phyloP scores from a whole-genome alignment of 35 echinoderm and acorn worm genomes.

The Nesometra sesokonis region DNA sequence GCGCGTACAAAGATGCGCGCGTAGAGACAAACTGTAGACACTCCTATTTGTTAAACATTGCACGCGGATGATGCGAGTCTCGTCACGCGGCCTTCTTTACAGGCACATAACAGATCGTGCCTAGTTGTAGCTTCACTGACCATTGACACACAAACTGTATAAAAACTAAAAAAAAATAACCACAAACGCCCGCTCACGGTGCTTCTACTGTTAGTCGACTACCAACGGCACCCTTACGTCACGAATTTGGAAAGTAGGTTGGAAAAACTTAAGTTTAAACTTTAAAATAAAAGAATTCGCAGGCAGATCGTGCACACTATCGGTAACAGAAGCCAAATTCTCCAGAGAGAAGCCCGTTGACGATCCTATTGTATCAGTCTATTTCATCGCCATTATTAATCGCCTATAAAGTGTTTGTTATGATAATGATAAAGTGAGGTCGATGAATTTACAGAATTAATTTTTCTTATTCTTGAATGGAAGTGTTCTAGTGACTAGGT shows the following conservation, averaged over 20 bases:
- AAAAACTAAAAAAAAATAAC: too few relatives aligned
- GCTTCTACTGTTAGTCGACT: too few relatives aligned
- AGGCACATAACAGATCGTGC: too few relatives aligned
- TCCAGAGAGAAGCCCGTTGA: not conserved
- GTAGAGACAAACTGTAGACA: too few relatives aligned
- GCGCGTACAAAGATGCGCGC: too few relatives aligned
- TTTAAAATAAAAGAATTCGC: not conserved
- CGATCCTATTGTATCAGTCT: not conserved
- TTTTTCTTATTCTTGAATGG: not conserved
- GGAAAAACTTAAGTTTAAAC: not conserved
- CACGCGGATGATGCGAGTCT: too few relatives aligned
- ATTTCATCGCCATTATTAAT: not conserved
- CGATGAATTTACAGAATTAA: not conserved
- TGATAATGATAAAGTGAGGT: not conserved
- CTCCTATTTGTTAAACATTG: too few relatives aligned
- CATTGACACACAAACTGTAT: too few relatives aligned
- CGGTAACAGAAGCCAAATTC: not conserved
- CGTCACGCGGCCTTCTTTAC: not conserved
- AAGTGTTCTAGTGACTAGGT: not conserved
- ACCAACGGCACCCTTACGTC: too few relatives aligned
- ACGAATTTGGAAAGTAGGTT: not conserved
- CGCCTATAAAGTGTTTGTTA: not conserved
- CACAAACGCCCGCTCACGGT: too few relatives aligned
- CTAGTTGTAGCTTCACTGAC: too few relatives aligned
- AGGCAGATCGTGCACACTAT: not conserved